A percentile compares a stretch with the other conserved stretches of the same genome.
phyloP scores from a whole-genome alignment of 2,888 invertebrate genomes.

The Falcaria lacertinaria region DNA sequence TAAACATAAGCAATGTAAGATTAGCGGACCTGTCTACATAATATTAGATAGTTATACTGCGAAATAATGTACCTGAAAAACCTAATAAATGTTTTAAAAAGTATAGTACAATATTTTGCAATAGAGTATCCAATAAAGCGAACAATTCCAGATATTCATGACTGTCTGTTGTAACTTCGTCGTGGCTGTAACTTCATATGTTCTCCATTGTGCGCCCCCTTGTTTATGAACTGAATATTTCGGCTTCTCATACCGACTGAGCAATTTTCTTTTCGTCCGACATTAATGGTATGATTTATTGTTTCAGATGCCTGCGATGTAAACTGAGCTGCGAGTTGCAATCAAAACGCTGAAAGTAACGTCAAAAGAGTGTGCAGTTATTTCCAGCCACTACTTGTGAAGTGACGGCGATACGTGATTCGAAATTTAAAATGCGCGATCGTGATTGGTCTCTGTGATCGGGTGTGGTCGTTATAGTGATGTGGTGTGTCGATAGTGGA shows the following conservation, averaged over 20 bases:
- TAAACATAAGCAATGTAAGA: too few species aligned
- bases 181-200: conserved; percentile 45
- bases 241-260: conserved; percentile 38
- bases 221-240: conserved; percentile 57
- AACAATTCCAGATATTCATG: conserved; percentile 57
- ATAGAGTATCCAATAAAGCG: conserved; percentile 31
- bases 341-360: conserved; percentile 37
- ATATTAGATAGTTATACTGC: too few species aligned
- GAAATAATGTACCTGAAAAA: too few species aligned
- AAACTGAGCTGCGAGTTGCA: conserved; percentile 35
- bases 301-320: conserved; percentile 72
- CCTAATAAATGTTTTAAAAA: too few species aligned
- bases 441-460: conserved; percentile 45
- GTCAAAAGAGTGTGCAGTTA: conserved; percentile 31
- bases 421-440: conserved; percentile 58
- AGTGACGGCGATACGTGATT: conserved; percentile 26
- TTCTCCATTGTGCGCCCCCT: conserved; percentile 24
- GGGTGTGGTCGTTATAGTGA: conserved; percentile 57
- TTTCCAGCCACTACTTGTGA: conserved; percentile 21
- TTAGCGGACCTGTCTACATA: too few species aligned
- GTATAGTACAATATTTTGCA: background rate
- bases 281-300: conserved; percentile 63
- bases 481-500: conserved; percentile 60
- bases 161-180: conserved; percentile 45
- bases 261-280: conserved; percentile 33